These are phyloP conservation scores for Etia nguti DNA, from an alignment of 2,113 vertebrate species.

Conservation along the genomic window DNA sequence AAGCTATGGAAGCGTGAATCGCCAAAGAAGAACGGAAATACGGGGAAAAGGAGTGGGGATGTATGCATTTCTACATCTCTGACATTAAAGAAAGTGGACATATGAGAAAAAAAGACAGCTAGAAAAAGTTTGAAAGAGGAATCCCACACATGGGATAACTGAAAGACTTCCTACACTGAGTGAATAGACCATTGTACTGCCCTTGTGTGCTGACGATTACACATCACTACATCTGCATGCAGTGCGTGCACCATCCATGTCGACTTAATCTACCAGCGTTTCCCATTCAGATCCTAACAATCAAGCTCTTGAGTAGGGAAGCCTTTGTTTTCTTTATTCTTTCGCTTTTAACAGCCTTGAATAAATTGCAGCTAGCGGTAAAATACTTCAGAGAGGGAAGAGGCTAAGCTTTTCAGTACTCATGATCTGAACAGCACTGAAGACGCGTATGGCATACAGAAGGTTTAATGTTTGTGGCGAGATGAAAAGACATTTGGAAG, in stretches of 20 bases:
- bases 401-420: background rate
- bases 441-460: background rate
- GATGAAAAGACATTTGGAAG: background rate
- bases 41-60: background rate
- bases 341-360: background rate
- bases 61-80: background rate
- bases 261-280: slow-evolving; percentile 8
- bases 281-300: slow-evolving; percentile 25
- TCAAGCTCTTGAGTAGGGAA: background rate
- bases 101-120: background rate
- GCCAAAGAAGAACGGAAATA: background rate
- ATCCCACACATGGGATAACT: background rate
- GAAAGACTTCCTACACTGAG: slow-evolving; percentile 6
- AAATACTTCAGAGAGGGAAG: slow-evolving; percentile 25
- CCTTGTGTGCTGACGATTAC: slow-evolving; percentile 8
- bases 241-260: background rate
- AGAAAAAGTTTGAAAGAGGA: background rate
- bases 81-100: background rate
- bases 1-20: background rate
- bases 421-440: background rate
- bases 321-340: background rate
- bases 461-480: slow-evolving; percentile 4
- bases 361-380: slow-evolving; percentile 24
- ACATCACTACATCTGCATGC: slow-evolving; percentile 18
- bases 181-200: background rate